Percentiles rank a stretch among this genome's conserved stretches.
Evolutionary conservation across 2,797 vertebrate species (phyloP).

Genomic region (Myotis findleyi): DNA sequence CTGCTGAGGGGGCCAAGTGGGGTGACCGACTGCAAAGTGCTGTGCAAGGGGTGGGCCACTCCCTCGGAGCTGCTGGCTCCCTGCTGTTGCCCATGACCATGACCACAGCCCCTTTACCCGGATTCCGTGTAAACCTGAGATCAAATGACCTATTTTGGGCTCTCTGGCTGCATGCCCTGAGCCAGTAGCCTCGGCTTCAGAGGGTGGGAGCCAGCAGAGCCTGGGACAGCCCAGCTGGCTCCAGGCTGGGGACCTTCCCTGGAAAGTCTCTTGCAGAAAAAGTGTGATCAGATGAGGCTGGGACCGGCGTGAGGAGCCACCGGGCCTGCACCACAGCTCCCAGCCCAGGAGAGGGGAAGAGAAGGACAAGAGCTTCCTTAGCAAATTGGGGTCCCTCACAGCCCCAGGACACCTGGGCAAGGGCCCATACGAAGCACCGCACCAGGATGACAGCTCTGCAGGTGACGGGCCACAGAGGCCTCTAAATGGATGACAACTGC

Average conservation of each 20-base stretch:
- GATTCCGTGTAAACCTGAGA: neutral
- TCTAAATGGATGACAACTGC: too few species aligned
- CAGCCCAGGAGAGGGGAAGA: neutral
- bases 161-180: neutral
- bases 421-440: fast-evolving
- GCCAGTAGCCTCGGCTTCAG: neutral
- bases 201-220: neutral
- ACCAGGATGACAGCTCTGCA: neutral
- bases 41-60: neutral
- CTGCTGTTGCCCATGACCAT: neutral
- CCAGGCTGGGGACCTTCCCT: neutral
- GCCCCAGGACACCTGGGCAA: neutral
- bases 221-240: neutral
- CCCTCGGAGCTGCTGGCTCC: neutral
- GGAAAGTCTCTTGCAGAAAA: neutral
- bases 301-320: neutral
- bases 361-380: neutral
- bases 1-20: neutral
- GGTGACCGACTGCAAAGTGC: neutral
- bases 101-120: neutral
- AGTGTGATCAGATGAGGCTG: neutral
- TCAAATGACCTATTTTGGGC: slow-evolving; percentile 10
- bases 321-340: neutral
- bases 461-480: neutral
- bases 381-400: neutral